Evolutionary conservation across 2,797 vertebrate species (phyloP).

Genomic region (Galagoides demidoff): DNA sequence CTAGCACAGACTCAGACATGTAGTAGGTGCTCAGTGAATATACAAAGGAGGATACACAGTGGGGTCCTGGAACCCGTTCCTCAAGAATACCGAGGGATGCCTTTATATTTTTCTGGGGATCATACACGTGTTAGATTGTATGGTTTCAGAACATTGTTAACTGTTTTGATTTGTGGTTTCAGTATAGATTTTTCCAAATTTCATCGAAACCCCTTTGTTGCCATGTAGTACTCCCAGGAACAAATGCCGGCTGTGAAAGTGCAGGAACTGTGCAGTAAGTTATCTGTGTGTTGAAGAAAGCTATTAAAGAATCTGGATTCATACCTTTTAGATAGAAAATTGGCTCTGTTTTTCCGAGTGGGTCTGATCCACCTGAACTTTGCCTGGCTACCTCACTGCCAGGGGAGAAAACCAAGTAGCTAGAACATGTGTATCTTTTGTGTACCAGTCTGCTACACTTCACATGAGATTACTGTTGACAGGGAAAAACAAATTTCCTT

Average conservation of each 20-base stretch:
- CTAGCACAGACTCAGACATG: background rate
- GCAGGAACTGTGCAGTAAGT: conserved; percentile 11
- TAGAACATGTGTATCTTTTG: conserved; percentile 61
- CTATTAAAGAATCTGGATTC: background rate
- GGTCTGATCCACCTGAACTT: background rate
- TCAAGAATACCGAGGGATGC: background rate
- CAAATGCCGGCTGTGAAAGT: conserved; percentile 11
- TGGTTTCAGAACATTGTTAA: conserved; percentile 6
- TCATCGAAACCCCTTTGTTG: background rate
- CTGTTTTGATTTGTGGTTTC: background rate
- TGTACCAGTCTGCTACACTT: conserved; percentile 56
- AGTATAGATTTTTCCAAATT: background rate
- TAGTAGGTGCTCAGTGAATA: background rate
- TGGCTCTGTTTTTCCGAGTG: background rate
- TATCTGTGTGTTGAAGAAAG: background rate
- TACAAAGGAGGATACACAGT: background rate
- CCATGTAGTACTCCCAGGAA: background rate
- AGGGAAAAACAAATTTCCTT: conserved; percentile 73
- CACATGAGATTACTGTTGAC: conserved; percentile 57
- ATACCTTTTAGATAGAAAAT: background rate
- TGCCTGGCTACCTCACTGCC: background rate
- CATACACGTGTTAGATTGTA: background rate
- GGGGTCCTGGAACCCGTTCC: background rate
- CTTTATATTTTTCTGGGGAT: background rate
- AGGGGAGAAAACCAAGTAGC: conserved; percentile 30